Percentiles rank a stretch among this genome's conserved stretches.
These are phyloP conservation scores for Rhadina sibilatrix DNA, from an alignment of 2,113 vertebrate genomes.

Conservation along the genomic window DNA sequence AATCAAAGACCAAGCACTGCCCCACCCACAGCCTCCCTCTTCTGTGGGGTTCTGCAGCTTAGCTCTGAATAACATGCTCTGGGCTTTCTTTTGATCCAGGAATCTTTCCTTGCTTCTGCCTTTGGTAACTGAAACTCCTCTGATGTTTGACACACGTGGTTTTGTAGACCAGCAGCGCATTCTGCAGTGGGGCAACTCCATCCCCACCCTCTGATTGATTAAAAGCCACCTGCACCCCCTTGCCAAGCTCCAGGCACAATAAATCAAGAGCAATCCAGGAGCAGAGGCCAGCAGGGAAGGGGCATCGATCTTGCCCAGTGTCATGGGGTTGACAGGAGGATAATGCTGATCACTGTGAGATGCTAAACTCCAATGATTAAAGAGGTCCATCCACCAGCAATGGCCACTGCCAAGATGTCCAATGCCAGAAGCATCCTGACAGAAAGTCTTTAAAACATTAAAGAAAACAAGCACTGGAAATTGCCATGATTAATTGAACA, in stretches of 20 bases:
- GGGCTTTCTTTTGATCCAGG: background rate
- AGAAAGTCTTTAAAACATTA: background rate
- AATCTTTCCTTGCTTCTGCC: background rate
- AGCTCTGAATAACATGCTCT: background rate
- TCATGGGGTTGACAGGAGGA: background rate
- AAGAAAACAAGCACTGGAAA: background rate
- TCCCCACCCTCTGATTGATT: background rate
- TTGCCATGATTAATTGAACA: background rate
- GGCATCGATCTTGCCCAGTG: background rate
- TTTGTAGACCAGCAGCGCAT: rapidly evolving
- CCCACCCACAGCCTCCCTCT: background rate
- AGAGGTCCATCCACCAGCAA: background rate
- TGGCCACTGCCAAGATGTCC: background rate
- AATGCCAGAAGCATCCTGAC: background rate
- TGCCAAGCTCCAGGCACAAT: background rate
- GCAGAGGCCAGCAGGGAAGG: background rate
- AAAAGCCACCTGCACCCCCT: background rate
- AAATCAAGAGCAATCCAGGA: background rate
- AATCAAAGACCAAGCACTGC: background rate
- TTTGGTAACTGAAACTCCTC: background rate
- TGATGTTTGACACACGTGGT: background rate
- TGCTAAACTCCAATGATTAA: background rate
- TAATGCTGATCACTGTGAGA: background rate
- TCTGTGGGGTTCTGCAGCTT: background rate
- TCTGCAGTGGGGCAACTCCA: background rate